Base-by-base conservation (phyloP, 2,797 vertebrate species). In the Smutsia temminckii region DNA sequence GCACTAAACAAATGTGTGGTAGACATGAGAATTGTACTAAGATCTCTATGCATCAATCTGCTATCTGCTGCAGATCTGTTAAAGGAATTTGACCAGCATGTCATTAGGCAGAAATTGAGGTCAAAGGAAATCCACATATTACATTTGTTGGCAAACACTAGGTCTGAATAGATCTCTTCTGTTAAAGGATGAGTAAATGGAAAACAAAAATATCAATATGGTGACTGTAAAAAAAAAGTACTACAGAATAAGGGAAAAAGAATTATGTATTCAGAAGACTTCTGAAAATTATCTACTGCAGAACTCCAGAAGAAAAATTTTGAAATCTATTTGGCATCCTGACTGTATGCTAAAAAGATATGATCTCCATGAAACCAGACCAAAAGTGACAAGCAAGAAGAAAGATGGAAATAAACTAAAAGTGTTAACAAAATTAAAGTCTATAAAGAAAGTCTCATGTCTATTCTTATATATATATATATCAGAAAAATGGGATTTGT, bases 221-320 rank as follows among this genome's bases (percentile, higher is more conserved):
- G 16, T 12, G 3, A 13, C 3, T 34, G 1, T 53, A 1, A 34
- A 64, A 80, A 40, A 55, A 69, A 59, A 16, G 18, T 59, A 49
- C 9, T 87, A 20, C 1, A 69, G 51, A 74, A 66, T 46, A 91
- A 66, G 23, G 40, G 46, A 51, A 80, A 87, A 6, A 6, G 1
- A 63, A 57, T 13, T 72, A 17, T 40, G 17, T n/a, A 80, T 66
- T 89, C 51, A 86, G 37, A 86, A 51, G 74, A 68, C 64, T 89
- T 72, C 32, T 34, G 21, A 89, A 87, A 89, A 80, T 40, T 5
- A 57, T 71, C 71, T 46, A 53, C 12, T 63, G n/a, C 6, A 72
- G 5, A 85, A 74, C 27, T 49, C 32, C 61, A 66, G 64, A 89
- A 86, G 55, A 93, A 94, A 86, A 23, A 91, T 89, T 93, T 87